phyloP scores from a whole-genome alignment of 2,113 vertebrate genomes.

The Verasper variegatus region DNA sequence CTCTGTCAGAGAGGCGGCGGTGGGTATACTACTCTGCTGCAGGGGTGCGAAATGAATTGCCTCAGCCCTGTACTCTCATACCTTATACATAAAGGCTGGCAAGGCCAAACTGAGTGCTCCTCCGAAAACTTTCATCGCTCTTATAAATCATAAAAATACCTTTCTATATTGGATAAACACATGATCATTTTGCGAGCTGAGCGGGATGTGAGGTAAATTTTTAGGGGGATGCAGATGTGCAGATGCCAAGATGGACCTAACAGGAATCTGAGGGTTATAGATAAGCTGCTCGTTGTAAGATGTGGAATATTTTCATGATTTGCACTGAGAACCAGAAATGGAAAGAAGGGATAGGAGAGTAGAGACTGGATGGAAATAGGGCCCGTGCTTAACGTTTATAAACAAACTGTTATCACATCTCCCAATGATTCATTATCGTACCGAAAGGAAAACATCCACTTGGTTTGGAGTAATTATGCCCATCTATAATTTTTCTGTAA shows the following conservation, averaged over 20 bases:
- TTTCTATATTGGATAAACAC: constrained; percentile 44
- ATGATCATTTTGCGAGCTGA: constrained; percentile 32
- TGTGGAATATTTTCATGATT: no score
- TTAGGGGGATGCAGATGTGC: constrained; percentile 11
- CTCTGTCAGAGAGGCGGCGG: constrained; percentile 53
- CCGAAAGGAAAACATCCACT: neutral
- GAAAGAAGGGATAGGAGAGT: no score
- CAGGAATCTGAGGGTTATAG: neutral
- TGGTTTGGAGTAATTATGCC: constrained; percentile 34
- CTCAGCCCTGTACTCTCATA: constrained; percentile 46
- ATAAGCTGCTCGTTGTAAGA: neutral
- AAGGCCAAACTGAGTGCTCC: constrained; percentile 31
- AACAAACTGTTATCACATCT: constrained; percentile 22
- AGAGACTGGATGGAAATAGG: neutral
- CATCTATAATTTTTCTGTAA: neutral
- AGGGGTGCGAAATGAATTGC: constrained; percentile 54
- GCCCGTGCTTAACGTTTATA: constrained; percentile 9
- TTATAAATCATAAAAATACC: constrained; percentile 53
- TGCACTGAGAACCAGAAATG: no score
- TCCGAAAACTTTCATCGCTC: constrained; percentile 3
- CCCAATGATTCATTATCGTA: constrained; percentile 5
- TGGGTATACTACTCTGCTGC: constrained; percentile 59
- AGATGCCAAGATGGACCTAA: constrained; percentile 10
- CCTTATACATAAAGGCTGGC: constrained; percentile 59
- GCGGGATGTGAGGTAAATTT: constrained; percentile 29